phyloP scores from a whole-genome alignment of 2,797 vertebrate species.

The Adelosebastes latens region DNA sequence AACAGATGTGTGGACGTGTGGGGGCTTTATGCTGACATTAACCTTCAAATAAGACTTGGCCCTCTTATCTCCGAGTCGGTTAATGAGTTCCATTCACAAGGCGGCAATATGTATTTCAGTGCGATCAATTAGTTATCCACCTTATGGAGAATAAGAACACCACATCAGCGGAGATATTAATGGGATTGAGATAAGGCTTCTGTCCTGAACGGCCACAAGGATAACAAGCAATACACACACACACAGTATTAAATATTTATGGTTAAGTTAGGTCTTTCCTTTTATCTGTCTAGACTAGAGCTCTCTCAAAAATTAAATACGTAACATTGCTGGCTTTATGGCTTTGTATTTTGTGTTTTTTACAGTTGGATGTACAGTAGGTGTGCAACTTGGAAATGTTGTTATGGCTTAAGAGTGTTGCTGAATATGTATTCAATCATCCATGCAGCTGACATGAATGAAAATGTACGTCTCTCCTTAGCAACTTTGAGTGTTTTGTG shows the following conservation, averaged over 20 bases:
- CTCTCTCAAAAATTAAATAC: neutral
- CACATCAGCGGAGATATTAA: constrained; percentile 40
- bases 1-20: constrained; percentile 30
- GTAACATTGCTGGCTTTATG: neutral
- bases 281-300: neutral
- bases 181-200: constrained; percentile 24
- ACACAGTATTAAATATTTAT: constrained; percentile 19
- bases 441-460: neutral
- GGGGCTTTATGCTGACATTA: constrained; percentile 45
- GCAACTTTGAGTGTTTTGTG: neutral
- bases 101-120: constrained; percentile 47
- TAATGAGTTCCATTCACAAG: constrained; percentile 62
- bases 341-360: neutral
- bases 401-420: neutral
- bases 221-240: constrained; percentile 1
- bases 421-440: neutral
- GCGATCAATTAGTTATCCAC: constrained; percentile 46
- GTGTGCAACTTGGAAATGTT: neutral
- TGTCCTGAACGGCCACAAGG: constrained; percentile 6
- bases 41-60: constrained; percentile 56
- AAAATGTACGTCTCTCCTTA: neutral
- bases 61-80: constrained; percentile 51
- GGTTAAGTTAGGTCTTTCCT: neutral
- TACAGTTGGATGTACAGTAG: neutral
- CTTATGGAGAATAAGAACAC: constrained; percentile 28